Conservation (phyloP, 2,888 invertebrate species). For the Tyria jacobaeae region DNA sequence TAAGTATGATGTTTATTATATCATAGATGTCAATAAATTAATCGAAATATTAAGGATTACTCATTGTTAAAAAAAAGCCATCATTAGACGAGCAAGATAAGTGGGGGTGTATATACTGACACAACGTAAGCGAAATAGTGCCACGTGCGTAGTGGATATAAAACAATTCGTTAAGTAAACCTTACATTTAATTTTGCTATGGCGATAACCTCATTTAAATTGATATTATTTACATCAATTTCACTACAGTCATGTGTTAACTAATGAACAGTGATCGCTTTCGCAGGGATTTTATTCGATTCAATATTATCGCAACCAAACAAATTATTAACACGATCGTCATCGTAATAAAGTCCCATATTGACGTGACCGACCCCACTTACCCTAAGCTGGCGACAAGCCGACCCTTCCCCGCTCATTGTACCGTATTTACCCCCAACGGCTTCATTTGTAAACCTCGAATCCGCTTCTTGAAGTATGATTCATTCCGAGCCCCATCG, state of each 20-base stretch:
- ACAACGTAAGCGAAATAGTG: constrained; percentile 64
- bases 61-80: constrained; percentile 69
- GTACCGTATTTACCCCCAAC: constrained; percentile 84
- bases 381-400: constrained; percentile 79
- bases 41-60: constrained; percentile 24
- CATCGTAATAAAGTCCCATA: constrained; percentile 81
- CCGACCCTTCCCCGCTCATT: constrained; percentile 83
- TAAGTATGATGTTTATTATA: constrained; percentile 9
- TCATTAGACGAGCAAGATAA: constrained; percentile 66
- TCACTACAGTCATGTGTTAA: constrained; percentile 10
- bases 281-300: constrained; percentile 33
- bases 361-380: constrained; percentile 84
- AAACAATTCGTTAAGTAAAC: constrained; percentile 53
- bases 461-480: constrained; percentile 85
- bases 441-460: constrained; percentile 84
- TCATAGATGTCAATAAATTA: constrained; percentile 8
- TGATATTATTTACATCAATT: neutral
- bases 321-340: constrained; percentile 79
- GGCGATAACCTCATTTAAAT: neutral
- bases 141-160: constrained; percentile 71
- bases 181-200: constrained; percentile 29
- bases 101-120: constrained; percentile 73
- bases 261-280: constrained; percentile 20
- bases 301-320: constrained; percentile 66
- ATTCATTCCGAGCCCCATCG: constrained; percentile 78